These are phyloP conservation scores for Muraenolepis orangiensis DNA, from an alignment of 2,797 vertebrate genomes.

Conservation along the genomic window DNA sequence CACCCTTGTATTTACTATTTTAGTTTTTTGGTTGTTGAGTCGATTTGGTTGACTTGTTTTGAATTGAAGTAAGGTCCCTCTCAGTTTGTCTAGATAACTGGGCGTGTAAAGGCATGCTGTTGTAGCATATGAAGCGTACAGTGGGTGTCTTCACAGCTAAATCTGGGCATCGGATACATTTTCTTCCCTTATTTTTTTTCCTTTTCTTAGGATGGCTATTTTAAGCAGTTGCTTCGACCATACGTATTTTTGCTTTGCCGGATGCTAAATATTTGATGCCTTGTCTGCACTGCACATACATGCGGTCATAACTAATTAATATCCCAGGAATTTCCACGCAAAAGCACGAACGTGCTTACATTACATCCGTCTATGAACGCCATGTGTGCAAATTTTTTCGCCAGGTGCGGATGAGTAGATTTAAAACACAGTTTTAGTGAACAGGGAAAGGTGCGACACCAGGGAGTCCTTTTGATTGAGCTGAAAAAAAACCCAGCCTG, in stretches of 20 bases:
- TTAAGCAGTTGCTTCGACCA: constrained; percentile 48
- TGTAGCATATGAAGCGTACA: constrained; percentile 26
- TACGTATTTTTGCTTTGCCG: constrained; percentile 44
- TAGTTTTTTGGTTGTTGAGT: neutral
- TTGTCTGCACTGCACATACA: constrained; percentile 68
- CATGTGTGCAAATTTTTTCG: neutral
- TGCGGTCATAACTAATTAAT: constrained; percentile 74
- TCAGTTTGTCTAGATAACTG: constrained; percentile 47
- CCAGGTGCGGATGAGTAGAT: neutral
- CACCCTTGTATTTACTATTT: constrained; percentile 7
- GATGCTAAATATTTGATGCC: constrained; percentile 71
- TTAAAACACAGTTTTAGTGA: neutral
- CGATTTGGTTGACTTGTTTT: constrained; percentile 22
- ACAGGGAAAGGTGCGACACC: constrained; percentile 3
- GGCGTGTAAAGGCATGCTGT: constrained; percentile 62
- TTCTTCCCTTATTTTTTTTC: neutral
- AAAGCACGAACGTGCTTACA: neutral
- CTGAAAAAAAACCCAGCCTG: constrained; percentile 8
- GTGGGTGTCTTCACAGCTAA: neutral
- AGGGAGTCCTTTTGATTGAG: constrained; percentile 27
- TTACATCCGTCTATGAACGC: neutral
- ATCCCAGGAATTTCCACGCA: constrained; percentile 60
- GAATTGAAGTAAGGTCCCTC: constrained; percentile 31
- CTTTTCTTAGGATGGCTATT: constrained; percentile 25
- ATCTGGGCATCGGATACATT: neutral